Percentiles rank a stretch among this genome's conserved stretches.
These are phyloP conservation scores for Cuculus canorus DNA, from an alignment of 2,797 vertebrate species.

Conservation along the genomic window DNA sequence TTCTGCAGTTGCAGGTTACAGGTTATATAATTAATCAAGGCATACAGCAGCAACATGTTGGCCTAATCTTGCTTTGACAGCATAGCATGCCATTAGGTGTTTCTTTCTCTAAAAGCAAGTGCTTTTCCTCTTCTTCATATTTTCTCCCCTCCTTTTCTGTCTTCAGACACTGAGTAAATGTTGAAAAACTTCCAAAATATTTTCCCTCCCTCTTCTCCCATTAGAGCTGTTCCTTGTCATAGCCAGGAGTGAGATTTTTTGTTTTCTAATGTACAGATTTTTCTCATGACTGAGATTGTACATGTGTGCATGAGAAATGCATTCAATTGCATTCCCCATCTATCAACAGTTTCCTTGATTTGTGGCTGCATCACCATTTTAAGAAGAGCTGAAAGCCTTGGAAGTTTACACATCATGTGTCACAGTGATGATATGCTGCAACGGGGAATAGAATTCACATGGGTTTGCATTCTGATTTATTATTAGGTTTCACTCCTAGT, in stretches of 20 bases:
- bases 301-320: background rate
- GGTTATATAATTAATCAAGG: background rate
- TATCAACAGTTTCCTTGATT: conserved; percentile 45
- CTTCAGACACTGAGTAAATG: background rate
- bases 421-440: background rate
- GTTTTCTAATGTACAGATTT: conserved; percentile 18
- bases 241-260: background rate
- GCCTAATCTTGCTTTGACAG: background rate
- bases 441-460: background rate
- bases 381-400: background rate
- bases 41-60: background rate
- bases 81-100: background rate
- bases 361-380: background rate
- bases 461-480: background rate
- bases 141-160: background rate
- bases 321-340: conserved; percentile 26
- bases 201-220: background rate
- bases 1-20: background rate
- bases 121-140: background rate
- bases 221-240: background rate
- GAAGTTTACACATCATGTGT: conserved; percentile 16
- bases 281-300: conserved; percentile 38
- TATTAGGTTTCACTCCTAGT: conserved; percentile 6
- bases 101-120: conserved; percentile 9
- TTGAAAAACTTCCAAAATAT: conserved; percentile 3